These are phyloP conservation scores for Rhimphoctona megacephalus DNA, from an alignment of 2,888 invertebrate genomes.

Conservation along the genomic window DNA sequence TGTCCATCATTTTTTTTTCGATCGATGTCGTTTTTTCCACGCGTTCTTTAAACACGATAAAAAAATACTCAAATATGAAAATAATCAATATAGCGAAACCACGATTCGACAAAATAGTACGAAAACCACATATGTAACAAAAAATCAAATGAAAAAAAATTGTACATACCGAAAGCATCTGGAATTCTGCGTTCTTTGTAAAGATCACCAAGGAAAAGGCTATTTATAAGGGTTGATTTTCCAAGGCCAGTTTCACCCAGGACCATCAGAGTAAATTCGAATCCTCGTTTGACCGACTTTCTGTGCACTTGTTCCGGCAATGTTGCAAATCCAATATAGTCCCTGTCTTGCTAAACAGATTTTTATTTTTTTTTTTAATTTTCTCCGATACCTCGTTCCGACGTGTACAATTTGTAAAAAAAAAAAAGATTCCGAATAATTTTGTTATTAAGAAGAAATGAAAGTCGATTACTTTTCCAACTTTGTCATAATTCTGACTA, in stretches of 20 bases:
- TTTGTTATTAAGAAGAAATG: background rate
- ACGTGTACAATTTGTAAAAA: background rate
- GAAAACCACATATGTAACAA: conserved; percentile 42
- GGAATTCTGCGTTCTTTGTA: conserved; percentile 93
- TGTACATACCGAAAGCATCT: conserved; percentile 88
- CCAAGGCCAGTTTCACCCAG: conserved; percentile 97
- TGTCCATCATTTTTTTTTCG: conserved; percentile 94
- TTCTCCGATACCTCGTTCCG: background rate
- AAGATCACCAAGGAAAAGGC: conserved; percentile 96
- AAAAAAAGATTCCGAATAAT: background rate
- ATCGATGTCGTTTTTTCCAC: conserved; percentile 87
- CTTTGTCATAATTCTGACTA: background rate
- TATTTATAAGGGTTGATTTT: conserved; percentile 97
- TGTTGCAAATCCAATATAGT: conserved; percentile 97
- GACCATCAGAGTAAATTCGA: conserved; percentile 98
- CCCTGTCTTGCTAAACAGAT: conserved; percentile 79
- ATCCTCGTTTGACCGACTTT: conserved; percentile 97
- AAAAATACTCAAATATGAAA: conserved; percentile 25
- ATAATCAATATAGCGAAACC: background rate
- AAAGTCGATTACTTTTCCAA: background rate
- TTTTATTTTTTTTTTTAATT: conserved; percentile 47
- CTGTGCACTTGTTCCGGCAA: conserved; percentile 98
- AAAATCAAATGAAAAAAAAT: conserved; percentile 5
- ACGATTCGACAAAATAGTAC: background rate
- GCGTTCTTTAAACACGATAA: conserved; percentile 84